Evolutionary conservation across 2,888 invertebrate species (phyloP), one percentile per base, ranked within the genome.

Genomic region (Eugnorisma glareosa): DNA sequence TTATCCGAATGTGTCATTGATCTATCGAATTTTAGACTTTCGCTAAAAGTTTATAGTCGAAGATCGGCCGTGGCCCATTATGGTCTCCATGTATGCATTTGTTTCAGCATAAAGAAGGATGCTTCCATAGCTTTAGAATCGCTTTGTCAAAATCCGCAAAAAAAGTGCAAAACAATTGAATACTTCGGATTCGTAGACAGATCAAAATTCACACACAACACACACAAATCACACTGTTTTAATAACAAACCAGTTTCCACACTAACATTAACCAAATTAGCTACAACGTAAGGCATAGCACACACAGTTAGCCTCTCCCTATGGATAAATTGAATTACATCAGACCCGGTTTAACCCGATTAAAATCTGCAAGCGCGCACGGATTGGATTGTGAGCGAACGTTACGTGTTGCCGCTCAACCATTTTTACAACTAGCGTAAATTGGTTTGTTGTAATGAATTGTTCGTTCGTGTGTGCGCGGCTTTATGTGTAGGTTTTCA

Each of bases 261-360:
- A 75, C 86, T 74, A 83, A 64, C 67, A 82, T 85, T 69, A 81
- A 88, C 76, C 57, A 79, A 81, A 86, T 88, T 80, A 81, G 63
- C 74, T 73, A 85, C 84, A 86, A 87, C 86, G 82, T 90, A 89
- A 89, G 83, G 88, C 82, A 72, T 57, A 74, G 82, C 75, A 79
- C 86, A 89, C 88, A 78, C 77, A 70, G 79, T 86, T 86, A 83
- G 83, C 81, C 88, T 57, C 86, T 83, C 88, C 86, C 91, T 91
- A 91, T 90, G 91, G 93, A 93, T 93, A 93, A 94, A 95, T 94
- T 91, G 91, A 92, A 94, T 95, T 93, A 94, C 92, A 92, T 91
- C 91, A 92, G 91, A 92, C 92, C 86, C 88, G 86, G 83, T 85
- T 88, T 94, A 94, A 95, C 92, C 86, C 92, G 92, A 94, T 94